Evolutionary conservation across 2,113 vertebrate species (phyloP).

Genomic region (Erpornis zantholeuca): DNA sequence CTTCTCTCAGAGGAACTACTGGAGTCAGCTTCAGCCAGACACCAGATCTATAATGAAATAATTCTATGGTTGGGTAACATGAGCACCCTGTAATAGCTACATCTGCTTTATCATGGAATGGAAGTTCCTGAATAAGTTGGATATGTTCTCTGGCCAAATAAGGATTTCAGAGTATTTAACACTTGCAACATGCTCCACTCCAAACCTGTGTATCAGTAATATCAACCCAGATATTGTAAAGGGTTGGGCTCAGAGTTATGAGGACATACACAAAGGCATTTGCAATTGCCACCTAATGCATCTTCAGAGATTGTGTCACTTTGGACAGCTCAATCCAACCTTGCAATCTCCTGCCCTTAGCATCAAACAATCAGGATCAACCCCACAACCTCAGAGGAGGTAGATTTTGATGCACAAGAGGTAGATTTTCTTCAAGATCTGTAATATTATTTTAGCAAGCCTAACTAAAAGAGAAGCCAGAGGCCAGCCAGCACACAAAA

Average conservation of each 20-base stretch:
- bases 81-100: conserved; percentile 14
- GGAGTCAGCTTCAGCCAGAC: not conserved
- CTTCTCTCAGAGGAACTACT: conserved; percentile 8
- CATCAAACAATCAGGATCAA: not conserved
- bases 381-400: not conserved
- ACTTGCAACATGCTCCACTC: conserved; percentile 3
- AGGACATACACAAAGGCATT: not conserved
- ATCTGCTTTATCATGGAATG: conserved; percentile 19
- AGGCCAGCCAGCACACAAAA: not conserved
- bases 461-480: not conserved
- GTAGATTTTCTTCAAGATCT: conserved; percentile 45
- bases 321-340: not conserved
- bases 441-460: not conserved
- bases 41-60: not conserved
- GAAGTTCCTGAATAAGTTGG: conserved; percentile 20
- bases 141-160: conserved; percentile 10
- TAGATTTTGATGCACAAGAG: not conserved
- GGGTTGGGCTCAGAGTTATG: not conserved
- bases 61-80: not conserved
- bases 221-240: not conserved
- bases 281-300: not conserved
- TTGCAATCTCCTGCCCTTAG: not conserved
- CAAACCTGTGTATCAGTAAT: not conserved
- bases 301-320: not conserved
- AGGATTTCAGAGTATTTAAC: conserved; percentile 30